Evolutionary conservation across 2,797 vertebrate genomes (phyloP), one percentile per base, ranked within the genome.

Genomic region (Lepidocolaptes lacrymiger): DNA sequence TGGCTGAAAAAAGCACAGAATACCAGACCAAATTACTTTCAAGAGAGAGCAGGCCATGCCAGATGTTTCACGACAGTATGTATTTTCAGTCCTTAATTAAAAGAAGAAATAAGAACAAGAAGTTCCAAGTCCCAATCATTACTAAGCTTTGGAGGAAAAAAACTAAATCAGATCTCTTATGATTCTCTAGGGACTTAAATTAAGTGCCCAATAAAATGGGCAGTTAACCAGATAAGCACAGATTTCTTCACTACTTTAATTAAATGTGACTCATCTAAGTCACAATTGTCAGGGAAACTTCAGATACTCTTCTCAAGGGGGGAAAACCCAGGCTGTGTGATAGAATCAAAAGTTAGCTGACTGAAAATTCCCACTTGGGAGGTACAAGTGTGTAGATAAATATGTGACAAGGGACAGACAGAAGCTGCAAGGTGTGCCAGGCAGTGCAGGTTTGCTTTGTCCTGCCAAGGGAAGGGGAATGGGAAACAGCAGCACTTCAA

Each of bases 61-160:
- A 97, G 94, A 82, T 94, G 91, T 91, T 82, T 72, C 64, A 74
- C 0, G 0, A 61, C 82, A 72, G 74, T 82, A 59, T 7, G 54
- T 55, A 44, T 71, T 85, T 95, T 49, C 67, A 61, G 46, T 68
- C 88, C 80, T 90, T 96, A 95, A 97, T 96, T 91, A 94, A 80
- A 77, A 61, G 8, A 7, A 85, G 62, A 63, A 76, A 87, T 56
- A 54, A 77, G 80, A 83, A 59, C 12, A 44, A 68, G 37, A 92
- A 94, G 86, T 84, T 83, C 30, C 14, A 36, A 89, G 66, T 71
- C 79, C 79, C 17, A 62, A 21, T 64, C 66, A 14, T 62, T 88
- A 77, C 63, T 85, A 91, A 92, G 44, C 34, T 75, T 36, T 39
- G 75, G 89, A 79, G 24, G 46, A 55, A 74, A 83, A 59, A 89